A percentile compares a stretch with the other conserved stretches of the same genome.
Conservation (phyloP, 64 coral and sea anemone species). For the Montipora efflorescens region DNA sequence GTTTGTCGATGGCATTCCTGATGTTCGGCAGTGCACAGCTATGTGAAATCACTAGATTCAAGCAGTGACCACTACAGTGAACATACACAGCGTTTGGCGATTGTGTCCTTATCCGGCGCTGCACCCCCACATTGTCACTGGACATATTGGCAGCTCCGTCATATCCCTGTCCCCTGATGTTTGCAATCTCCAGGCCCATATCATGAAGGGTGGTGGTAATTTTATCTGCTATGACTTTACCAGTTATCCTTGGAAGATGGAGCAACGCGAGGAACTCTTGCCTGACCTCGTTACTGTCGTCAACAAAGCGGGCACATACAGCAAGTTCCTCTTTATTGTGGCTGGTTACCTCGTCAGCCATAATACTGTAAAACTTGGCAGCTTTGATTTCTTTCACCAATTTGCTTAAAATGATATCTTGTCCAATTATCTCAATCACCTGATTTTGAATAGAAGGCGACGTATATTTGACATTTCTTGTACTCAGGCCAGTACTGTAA, state of each 20-base stretch:
- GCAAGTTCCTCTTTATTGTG: slow-evolving; percentile 72
- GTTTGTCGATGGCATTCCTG: too few species aligned
- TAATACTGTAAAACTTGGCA: slow-evolving; percentile 36
- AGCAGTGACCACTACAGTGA: slow-evolving; percentile 62
- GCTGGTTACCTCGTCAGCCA: slow-evolving; percentile 68
- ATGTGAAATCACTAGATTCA: slow-evolving; percentile 62
- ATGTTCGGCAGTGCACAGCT: slow-evolving; percentile 29
- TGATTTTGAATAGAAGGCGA: slow-evolving; percentile 65
- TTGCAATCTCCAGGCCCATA: too few species aligned
- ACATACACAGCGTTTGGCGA: slow-evolving; percentile 68
- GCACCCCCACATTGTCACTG: slow-evolving; percentile 18
- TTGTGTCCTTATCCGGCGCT: slow-evolving; percentile 27
- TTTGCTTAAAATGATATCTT: slow-evolving; percentile 62
- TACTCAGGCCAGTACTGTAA: slow-evolving; percentile 22
- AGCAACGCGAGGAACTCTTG: slow-evolving; percentile 59
- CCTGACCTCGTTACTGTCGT: slow-evolving; percentile 40
- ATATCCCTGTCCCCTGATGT: not conserved
- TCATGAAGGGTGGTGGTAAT: too few species aligned
- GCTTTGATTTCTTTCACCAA: slow-evolving; percentile 50
- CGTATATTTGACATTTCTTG: slow-evolving; percentile 53
- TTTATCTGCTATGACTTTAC: too few species aligned
- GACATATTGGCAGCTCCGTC: too few species aligned
- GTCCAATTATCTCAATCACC: slow-evolving; percentile 77
- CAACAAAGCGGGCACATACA: slow-evolving; percentile 62
- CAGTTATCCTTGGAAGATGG: slow-evolving; percentile 23